Evolutionary conservation across 1,140 invertebrate genomes (phyloP), one percentile per base, ranked within the genome.

Genomic region (Drosophila jambulina): DNA sequence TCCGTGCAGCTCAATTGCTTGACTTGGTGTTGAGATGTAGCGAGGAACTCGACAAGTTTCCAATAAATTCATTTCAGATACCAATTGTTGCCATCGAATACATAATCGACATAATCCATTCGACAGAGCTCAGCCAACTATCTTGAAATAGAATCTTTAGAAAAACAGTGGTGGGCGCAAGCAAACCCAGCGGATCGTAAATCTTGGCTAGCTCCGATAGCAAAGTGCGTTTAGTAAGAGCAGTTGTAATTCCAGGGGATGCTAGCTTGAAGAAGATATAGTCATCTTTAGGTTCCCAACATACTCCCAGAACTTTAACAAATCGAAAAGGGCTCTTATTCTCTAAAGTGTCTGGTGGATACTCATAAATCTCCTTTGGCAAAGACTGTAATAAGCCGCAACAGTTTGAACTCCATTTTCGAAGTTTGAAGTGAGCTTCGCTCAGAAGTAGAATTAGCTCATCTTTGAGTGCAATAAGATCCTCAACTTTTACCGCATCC

Each of bases 101-200:
- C 23, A 34, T 21, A 49, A 29, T 29, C 29, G 29, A 29, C n/a
- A n/a, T n/a, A n/a, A n/a, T 29, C 29, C 53, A 48, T 21, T 45
- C 38, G 27, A 65, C 7, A 23, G 32, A 29, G 27, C 42, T 46
- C 29, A 46, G 53, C 32, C 53, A 56, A 23, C 53, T 49, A 21
- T 61, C 63, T 57, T 46, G 42, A 48, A 65, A 56, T 10, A 48
- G 17, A 10, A 58, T 38, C 32, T 57, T 67, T 23, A 67, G n/a
- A n/a, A 54, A 32, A 2, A 64, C 48, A 32, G 27, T 34, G 12
- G 38, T 45, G 25, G 48, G 48, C 6, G 29, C 48, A 32, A 42
- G 25, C 23, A 58, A 38, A 23, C 45, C 53, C 32, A 59, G 38
- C n/a, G 25, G 25, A 40, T 67, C 54, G n/a, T 29, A 29, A 8